These are phyloP conservation scores for Cephus cinctus DNA, from an alignment of 1,140 invertebrate genomes.

Conservation along the genomic window DNA sequence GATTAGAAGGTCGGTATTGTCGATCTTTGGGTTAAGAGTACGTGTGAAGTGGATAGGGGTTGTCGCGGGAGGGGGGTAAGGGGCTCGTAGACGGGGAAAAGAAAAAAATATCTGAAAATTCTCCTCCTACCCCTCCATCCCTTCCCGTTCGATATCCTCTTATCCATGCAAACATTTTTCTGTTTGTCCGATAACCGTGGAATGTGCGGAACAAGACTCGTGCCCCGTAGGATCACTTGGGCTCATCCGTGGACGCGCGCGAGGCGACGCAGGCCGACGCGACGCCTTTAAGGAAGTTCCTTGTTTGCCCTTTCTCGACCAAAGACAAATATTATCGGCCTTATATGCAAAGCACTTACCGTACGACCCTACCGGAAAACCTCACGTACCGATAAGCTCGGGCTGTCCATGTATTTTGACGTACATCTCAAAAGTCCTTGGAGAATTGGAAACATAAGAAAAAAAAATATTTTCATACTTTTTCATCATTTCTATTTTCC, in stretches of 20 bases:
- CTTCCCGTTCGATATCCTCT: not conserved
- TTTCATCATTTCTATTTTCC: too few relatives aligned
- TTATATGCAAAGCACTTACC: not conserved
- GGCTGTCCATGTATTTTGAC: constrained; percentile 12
- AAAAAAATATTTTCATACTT: too few relatives aligned
- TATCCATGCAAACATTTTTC: constrained; percentile 18
- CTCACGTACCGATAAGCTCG: constrained; percentile 13
- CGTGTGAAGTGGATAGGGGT: not conserved
- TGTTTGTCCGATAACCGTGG: constrained; percentile 22
- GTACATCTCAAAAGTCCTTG: too few relatives aligned
- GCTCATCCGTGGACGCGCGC: not conserved
- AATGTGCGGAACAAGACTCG: constrained; percentile 6
- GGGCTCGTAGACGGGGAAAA: not conserved
- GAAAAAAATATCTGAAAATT: not conserved
- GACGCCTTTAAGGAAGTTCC: not conserved
- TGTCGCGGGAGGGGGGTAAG: not conserved
- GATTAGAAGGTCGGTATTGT: not conserved
- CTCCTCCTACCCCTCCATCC: not conserved
- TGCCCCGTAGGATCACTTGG: not conserved
- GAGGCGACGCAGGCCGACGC: not conserved
- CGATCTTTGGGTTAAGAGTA: not conserved
- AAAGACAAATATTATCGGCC: not conserved
- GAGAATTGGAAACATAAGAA: too few relatives aligned
- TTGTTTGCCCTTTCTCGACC: constrained; percentile 1
- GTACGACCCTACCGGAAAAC: constrained; percentile 15